Evolutionary conservation across 2,888 invertebrate species (phyloP).

Genomic region (Parascotia fuliginaria): DNA sequence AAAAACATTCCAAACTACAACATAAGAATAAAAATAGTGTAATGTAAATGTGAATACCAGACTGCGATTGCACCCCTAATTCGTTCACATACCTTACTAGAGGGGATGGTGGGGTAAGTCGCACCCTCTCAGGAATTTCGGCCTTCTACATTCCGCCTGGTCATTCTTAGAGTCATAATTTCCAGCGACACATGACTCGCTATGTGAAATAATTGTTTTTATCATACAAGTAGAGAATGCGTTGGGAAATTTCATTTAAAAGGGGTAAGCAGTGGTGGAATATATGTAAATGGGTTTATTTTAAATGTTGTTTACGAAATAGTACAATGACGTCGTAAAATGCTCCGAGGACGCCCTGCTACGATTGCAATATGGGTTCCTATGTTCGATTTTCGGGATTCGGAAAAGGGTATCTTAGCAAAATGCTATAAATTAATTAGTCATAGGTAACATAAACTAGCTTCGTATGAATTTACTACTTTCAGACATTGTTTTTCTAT

Average conservation of each 20-base stretch:
- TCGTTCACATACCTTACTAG: slow-evolving; percentile 68
- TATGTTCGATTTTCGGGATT: too few relatives aligned
- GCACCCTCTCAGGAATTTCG: slow-evolving; percentile 62
- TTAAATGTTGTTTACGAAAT: too few relatives aligned
- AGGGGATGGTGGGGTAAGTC: slow-evolving; percentile 33
- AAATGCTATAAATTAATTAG: too few relatives aligned
- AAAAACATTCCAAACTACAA: slow-evolving; percentile 12
- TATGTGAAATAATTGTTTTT: slow-evolving; percentile 69
- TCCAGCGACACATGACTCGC: slow-evolving; percentile 54
- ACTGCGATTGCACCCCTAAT: slow-evolving; percentile 66
- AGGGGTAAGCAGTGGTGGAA: neutral
- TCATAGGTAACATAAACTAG: too few relatives aligned
- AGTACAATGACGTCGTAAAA: too few relatives aligned
- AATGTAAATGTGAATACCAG: slow-evolving; percentile 45
- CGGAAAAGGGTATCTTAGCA: too few relatives aligned
- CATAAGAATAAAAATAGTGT: slow-evolving; percentile 31
- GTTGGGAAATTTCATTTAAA: slow-evolving; percentile 21
- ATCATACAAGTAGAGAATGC: slow-evolving; percentile 22
- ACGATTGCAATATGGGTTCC: too few relatives aligned
- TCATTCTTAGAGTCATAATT: slow-evolving; percentile 81
- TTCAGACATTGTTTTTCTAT: too few relatives aligned
- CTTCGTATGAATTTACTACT: too few relatives aligned
- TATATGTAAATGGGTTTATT: neutral
- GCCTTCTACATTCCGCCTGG: slow-evolving; percentile 78
- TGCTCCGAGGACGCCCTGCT: too few relatives aligned